Conservation (phyloP, 1,140 invertebrate genomes). For the Zaprionus tsacasi region DNA sequence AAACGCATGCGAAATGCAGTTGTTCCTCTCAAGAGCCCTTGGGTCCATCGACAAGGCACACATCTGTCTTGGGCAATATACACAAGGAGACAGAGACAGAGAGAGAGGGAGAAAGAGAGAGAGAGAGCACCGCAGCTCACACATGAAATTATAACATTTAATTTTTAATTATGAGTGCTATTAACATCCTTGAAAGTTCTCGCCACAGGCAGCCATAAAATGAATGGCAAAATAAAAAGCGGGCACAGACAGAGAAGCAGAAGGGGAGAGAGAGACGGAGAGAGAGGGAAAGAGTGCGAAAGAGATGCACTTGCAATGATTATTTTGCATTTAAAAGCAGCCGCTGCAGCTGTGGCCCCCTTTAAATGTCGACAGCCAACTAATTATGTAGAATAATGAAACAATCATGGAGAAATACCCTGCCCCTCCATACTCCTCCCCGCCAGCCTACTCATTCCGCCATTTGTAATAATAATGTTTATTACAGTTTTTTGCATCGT, state of each 20-base stretch:
- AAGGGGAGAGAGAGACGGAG: conserved; percentile 10
- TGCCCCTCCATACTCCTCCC: not conserved
- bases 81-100: not conserved
- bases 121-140: conserved; percentile 58
- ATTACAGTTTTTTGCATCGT: not conserved
- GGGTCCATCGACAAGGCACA: not conserved
- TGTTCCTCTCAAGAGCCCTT: conserved; percentile 6
- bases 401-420: conserved; percentile 21
- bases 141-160: conserved; percentile 74
- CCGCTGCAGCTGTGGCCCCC: conserved; percentile 4
- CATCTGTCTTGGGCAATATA: conserved; percentile 2
- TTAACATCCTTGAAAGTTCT: conserved; percentile 75
- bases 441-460: not conserved
- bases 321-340: conserved; percentile 71
- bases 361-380: conserved; percentile 49
- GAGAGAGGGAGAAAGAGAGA: not conserved
- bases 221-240: conserved; percentile 61
- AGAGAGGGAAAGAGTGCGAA: conserved; percentile 9
- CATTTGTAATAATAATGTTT: conserved; percentile 11
- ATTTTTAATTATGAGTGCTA: conserved; percentile 80
- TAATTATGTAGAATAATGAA: conserved; percentile 56
- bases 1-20: conserved; percentile 17
- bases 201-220: conserved; percentile 61
- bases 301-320: conserved; percentile 43
- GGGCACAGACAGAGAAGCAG: conserved; percentile 7